Percentiles rank a stretch among this genome's conserved stretches.
phyloP scores from a whole-genome alignment of 2,797 vertebrate species.

The Furcifer pardalis region DNA sequence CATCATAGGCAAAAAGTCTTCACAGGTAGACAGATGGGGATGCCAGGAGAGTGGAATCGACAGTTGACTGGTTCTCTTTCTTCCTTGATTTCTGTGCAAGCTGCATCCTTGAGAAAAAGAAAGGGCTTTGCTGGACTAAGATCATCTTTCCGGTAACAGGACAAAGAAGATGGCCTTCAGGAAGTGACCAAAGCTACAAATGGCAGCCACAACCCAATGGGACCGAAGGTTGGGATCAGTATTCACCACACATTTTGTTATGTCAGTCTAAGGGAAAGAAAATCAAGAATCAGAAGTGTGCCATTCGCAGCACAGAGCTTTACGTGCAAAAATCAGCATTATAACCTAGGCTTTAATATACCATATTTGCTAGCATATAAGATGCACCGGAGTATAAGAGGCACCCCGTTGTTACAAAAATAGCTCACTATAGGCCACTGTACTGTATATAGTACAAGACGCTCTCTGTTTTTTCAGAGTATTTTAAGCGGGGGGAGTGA shows the following conservation, averaged over 20 bases:
- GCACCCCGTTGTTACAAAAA: too few relatives aligned
- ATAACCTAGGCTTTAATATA: neutral
- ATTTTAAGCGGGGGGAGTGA: too few relatives aligned
- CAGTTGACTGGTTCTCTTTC: slow-evolving; percentile 10
- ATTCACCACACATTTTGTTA: slow-evolving; percentile 94
- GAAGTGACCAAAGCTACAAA: slow-evolving; percentile 88
- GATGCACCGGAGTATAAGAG: too few relatives aligned
- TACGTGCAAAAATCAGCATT: neutral
- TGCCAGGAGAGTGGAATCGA: slow-evolving; percentile 3
- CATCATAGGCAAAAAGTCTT: neutral
- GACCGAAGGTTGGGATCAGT: slow-evolving; percentile 87
- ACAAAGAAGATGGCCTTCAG: slow-evolving; percentile 89
- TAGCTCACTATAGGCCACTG: too few relatives aligned
- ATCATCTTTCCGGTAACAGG: slow-evolving; percentile 92
- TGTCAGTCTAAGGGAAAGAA: slow-evolving; percentile 77
- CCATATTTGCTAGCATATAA: too few relatives aligned
- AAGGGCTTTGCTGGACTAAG: neutral
- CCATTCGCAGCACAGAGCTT: neutral
- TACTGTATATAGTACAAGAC: too few relatives aligned
- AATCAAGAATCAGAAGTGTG: slow-evolving; percentile 1
- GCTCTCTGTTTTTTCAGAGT: too few relatives aligned
- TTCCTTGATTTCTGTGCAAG: slow-evolving; percentile 47
- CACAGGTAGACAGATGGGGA: slow-evolving; percentile 26
- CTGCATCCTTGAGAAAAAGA: slow-evolving; percentile 47
- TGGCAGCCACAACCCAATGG: slow-evolving; percentile 89